These are phyloP conservation scores for Siniperca knerii DNA, from an alignment of 2,113 vertebrate genomes.

Conservation along the genomic window DNA sequence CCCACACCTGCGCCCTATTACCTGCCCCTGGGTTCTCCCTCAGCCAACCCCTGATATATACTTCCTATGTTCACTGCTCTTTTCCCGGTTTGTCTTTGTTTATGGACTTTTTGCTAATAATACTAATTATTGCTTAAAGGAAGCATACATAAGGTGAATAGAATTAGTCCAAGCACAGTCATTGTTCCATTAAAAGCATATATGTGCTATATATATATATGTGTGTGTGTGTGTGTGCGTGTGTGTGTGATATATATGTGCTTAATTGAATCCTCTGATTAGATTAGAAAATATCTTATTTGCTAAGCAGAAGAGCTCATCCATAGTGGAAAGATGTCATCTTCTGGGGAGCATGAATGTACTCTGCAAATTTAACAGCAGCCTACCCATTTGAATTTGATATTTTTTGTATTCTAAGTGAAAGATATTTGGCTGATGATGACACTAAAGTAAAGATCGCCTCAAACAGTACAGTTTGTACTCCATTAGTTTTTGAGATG, in stretches of 20 bases:
- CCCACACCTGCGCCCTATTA: too few species aligned
- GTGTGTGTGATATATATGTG: too few species aligned
- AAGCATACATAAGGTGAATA: too few species aligned
- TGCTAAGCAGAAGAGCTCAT: not conserved
- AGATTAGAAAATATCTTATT: not conserved
- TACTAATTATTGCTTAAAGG: too few species aligned
- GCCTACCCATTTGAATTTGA: not conserved
- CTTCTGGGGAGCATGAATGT: not conserved
- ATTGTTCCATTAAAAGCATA: not conserved
- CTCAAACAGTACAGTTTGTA: not conserved
- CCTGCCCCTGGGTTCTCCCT: too few species aligned
- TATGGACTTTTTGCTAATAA: too few species aligned
- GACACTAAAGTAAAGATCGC: not conserved
- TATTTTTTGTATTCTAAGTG: not conserved
- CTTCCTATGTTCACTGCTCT: too few species aligned
- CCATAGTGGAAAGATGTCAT: not conserved
- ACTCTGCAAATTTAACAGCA: not conserved
- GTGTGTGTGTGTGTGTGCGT: too few species aligned
- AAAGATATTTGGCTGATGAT: not conserved
- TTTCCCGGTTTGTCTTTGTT: too few species aligned
- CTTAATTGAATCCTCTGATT: not conserved
- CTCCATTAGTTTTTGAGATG: not conserved
- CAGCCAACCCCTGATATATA: too few species aligned
- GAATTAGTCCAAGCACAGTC: too few species aligned
- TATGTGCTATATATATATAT: too few species aligned